phyloP scores from a whole-genome alignment of 2,113 vertebrate genomes.

The Microtus pennsylvanicus region DNA sequence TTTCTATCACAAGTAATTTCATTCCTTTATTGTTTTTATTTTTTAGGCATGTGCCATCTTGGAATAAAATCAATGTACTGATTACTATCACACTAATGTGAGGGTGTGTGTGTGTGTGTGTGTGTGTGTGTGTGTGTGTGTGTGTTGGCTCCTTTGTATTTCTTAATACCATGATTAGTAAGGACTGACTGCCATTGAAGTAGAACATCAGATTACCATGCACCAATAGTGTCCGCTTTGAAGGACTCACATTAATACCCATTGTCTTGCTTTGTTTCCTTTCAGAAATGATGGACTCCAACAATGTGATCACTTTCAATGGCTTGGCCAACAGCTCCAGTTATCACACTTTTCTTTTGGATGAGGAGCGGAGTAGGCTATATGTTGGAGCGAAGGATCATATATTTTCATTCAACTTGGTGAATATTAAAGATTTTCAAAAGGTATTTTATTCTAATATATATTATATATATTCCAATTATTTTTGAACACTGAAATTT shows the following conservation, averaged over 20 bases:
- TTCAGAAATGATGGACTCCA: slow-evolving; percentile 98
- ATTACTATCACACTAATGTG: background rate
- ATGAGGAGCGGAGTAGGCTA: slow-evolving; percentile 95
- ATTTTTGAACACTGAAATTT: slow-evolving; percentile 31
- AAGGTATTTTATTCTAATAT: slow-evolving; percentile 80
- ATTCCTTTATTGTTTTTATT: background rate
- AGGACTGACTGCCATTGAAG: background rate
- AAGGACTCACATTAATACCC: slow-evolving; percentile 52
- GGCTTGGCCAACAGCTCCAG: slow-evolving; percentile 96
- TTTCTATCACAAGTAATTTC: background rate
- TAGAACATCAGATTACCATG: background rate
- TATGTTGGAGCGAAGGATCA: slow-evolving; percentile 98
- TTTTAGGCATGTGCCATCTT: background rate
- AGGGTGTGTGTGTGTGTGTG: too few species aligned
- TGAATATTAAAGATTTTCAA: slow-evolving; percentile 96
- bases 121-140: too few species aligned
- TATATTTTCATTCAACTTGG: slow-evolving; percentile 97
- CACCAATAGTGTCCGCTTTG: background rate
- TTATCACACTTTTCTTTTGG: slow-evolving; percentile 98
- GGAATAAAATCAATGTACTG: background rate
- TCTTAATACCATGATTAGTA: background rate
- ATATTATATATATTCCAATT: background rate
- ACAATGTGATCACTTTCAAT: slow-evolving; percentile 95
- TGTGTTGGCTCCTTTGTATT: background rate
- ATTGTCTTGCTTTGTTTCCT: slow-evolving; percentile 76